A percentile compares a stretch with the other conserved stretches of the same genome.
These are phyloP conservation scores for Scophthalmus maximus DNA, from an alignment of 2,113 vertebrate species.

Conservation along the genomic window DNA sequence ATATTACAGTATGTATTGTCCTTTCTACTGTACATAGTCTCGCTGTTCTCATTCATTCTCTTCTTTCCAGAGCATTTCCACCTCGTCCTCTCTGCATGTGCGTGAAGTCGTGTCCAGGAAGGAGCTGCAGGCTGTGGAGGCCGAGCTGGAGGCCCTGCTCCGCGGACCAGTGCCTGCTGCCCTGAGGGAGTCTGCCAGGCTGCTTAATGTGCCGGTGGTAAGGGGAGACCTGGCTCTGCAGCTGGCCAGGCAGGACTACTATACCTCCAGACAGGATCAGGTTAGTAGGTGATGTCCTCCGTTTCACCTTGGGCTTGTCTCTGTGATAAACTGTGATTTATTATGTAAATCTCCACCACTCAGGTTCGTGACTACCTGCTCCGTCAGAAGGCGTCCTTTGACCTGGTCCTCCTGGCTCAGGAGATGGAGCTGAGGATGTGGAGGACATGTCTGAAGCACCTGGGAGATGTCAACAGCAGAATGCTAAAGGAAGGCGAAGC, in stretches of 20 bases:
- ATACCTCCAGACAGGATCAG: slow-evolving; percentile 85
- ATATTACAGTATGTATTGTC: background rate
- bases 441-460: slow-evolving; percentile 70
- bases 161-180: slow-evolving; percentile 81
- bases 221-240: slow-evolving; percentile 86
- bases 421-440: slow-evolving; percentile 87
- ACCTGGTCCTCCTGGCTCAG: slow-evolving; percentile 87
- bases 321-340: too few relatives aligned
- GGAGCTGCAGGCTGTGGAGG: slow-evolving; percentile 83
- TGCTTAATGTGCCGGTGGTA: slow-evolving; percentile 86
- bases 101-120: slow-evolving; percentile 80
- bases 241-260: slow-evolving; percentile 86
- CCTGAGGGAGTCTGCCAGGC: slow-evolving; percentile 85
- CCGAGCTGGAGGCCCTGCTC: slow-evolving; percentile 83
- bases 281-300: slow-evolving; percentile 26
- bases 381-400: slow-evolving; percentile 90
- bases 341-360: background rate
- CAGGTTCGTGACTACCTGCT: slow-evolving; percentile 87
- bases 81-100: slow-evolving; percentile 69
- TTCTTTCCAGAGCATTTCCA: slow-evolving; percentile 70
- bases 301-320: background rate
- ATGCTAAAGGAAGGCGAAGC: slow-evolving; percentile 73
- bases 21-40: background rate
- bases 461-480: slow-evolving; percentile 79
- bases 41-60: background rate